These are phyloP conservation scores for Emys orbicularis DNA, from an alignment of 2,797 vertebrate species.

Conservation along the genomic window DNA sequence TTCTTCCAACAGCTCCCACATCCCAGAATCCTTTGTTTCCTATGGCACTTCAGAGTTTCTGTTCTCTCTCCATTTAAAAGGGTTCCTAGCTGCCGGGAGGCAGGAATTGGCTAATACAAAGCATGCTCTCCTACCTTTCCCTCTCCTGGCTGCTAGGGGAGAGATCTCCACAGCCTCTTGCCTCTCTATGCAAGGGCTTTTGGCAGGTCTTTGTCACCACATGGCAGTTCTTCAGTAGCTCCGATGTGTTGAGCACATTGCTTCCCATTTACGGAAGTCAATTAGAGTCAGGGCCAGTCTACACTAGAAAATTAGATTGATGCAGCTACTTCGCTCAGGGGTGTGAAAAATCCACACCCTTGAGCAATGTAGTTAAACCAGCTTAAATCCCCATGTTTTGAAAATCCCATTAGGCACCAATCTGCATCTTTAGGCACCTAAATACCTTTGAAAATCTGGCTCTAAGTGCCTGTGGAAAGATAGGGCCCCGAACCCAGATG, in stretches of 20 bases:
- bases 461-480: not conserved
- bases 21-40: not conserved
- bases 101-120: not conserved
- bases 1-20: not conserved
- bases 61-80: not conserved
- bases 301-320: not conserved
- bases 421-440: not conserved
- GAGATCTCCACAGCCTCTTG: not conserved
- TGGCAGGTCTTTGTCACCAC: not conserved
- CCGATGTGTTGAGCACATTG: not conserved
- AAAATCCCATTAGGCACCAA: not conserved
- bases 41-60: not conserved
- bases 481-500: not conserved
- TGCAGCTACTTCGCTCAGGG: not conserved
- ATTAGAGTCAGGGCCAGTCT: not conserved
- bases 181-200: not conserved
- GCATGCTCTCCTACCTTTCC: not conserved
- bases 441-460: not conserved
- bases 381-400: not conserved
- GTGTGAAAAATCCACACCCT: not conserved
- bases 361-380: not conserved
- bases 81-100: not conserved
- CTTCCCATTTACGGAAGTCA: not conserved
- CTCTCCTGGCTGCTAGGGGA: not conserved
- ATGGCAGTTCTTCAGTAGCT: not conserved